A percentile compares a stretch with the other conserved stretches of the same genome.
These are phyloP conservation scores for Acanthurus leucopareius DNA, from an alignment of 2,797 vertebrate genomes.

Conservation along the genomic window DNA sequence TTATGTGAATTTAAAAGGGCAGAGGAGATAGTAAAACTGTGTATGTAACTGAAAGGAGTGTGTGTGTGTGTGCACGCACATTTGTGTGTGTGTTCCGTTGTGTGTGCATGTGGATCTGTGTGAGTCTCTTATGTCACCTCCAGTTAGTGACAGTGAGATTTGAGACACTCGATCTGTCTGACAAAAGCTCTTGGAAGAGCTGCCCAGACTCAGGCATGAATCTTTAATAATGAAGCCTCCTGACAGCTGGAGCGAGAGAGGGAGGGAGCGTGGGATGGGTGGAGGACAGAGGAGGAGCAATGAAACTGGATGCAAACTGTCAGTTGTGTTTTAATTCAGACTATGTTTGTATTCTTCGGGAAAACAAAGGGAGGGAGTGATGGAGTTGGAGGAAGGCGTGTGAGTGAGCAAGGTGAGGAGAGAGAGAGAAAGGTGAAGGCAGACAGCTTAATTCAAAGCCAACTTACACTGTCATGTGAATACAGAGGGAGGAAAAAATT, in stretches of 20 bases:
- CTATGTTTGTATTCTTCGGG: slow-evolving; percentile 70
- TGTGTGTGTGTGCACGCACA: background rate
- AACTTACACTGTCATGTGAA: slow-evolving; percentile 34
- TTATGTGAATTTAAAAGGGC: slow-evolving; percentile 33
- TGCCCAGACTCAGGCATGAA: slow-evolving; percentile 82
- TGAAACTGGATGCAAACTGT: slow-evolving; percentile 78
- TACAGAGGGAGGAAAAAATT: slow-evolving; percentile 34
- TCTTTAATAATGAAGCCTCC: slow-evolving; percentile 85
- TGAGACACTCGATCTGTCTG: slow-evolving; percentile 81
- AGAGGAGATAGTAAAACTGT: slow-evolving; percentile 11
- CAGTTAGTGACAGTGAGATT: slow-evolving; percentile 77
- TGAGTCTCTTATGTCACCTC: slow-evolving; percentile 74
- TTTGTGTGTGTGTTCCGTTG: background rate
- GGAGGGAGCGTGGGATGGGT: slow-evolving; percentile 46
- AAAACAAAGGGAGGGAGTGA: slow-evolving; percentile 70
- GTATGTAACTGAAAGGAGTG: background rate
- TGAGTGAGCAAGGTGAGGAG: slow-evolving; percentile 13
- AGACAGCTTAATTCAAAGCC: slow-evolving; percentile 56
- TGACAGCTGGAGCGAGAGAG: slow-evolving; percentile 80
- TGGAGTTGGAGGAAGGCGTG: slow-evolving; percentile 14
- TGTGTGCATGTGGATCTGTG: slow-evolving; percentile 34
- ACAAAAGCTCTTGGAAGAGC: slow-evolving; percentile 83
- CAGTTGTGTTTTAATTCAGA: slow-evolving; percentile 79
- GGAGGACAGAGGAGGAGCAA: slow-evolving; percentile 54
- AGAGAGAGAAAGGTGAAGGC: slow-evolving; percentile 42